These are phyloP conservation scores for Agapornis roseicollis DNA, from an alignment of 2,113 vertebrate genomes.

Conservation along the genomic window DNA sequence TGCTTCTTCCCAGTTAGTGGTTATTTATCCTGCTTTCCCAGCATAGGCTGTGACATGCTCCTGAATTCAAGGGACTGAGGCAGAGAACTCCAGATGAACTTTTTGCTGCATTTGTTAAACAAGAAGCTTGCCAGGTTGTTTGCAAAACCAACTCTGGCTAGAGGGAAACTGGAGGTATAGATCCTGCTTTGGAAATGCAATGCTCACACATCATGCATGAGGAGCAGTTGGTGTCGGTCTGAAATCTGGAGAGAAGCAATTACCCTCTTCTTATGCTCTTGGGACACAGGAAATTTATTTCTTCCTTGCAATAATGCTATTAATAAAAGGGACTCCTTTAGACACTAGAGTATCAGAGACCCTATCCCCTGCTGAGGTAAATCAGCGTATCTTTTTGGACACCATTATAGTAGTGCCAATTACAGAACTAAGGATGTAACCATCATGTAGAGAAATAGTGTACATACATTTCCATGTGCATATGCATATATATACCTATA, in stretches of 20 bases:
- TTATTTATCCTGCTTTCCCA: not conserved
- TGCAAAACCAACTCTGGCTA: not conserved
- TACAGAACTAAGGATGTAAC: not conserved
- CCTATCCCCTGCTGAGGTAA: not conserved
- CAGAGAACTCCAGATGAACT: not conserved
- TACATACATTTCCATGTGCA: fast-evolving
- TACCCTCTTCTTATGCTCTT: not conserved
- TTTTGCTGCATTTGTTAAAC: not conserved
- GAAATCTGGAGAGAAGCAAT: not conserved
- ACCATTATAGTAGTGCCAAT: not conserved
- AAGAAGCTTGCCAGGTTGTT: not conserved
- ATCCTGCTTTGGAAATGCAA: not conserved
- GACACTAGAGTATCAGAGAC: not conserved
- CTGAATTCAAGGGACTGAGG: not conserved
- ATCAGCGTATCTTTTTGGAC: not conserved
- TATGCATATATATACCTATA: not conserved
- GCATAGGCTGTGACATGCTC: not conserved
- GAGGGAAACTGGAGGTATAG: not conserved
- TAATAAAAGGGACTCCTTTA: not conserved
- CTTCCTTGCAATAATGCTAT: not conserved
- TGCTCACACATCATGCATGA: not conserved
- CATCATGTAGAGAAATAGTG: not conserved
- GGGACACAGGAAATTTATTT: not conserved
- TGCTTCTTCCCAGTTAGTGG: not conserved
- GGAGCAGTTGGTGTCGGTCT: not conserved